phyloP scores from a whole-genome alignment of 37 sponge, comb jelly and placozoan species.

The Halisarca cf. caerulea region DNA sequence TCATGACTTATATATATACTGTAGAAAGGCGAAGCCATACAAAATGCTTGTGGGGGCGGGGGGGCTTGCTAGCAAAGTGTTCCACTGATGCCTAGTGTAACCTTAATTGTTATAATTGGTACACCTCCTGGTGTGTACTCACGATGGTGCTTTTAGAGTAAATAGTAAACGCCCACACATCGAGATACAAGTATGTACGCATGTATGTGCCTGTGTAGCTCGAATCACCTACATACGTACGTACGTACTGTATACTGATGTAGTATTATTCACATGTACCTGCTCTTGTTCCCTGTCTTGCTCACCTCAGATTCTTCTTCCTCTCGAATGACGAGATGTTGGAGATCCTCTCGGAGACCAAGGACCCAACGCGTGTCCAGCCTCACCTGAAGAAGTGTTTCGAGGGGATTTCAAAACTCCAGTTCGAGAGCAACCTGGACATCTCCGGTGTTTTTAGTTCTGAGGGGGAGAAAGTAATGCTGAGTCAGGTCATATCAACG shows the following conservation, averaged over 20 bases:
- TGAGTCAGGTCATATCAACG: conserved; percentile 91
- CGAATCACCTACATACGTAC: not conserved
- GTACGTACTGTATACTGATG: not conserved
- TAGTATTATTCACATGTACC: not conserved
- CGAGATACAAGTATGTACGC: too few species aligned
- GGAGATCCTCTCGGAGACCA: conserved; percentile 99
- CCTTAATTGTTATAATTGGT: too few species aligned
- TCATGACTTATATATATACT: too few species aligned
- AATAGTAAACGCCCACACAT: too few species aligned
- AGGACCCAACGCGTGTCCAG: conserved; percentile 97
- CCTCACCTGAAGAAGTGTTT: conserved; percentile 99
- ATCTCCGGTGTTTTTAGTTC: conserved; percentile 93
- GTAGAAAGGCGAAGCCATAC: too few species aligned
- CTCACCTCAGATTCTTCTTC: conserved; percentile 83
- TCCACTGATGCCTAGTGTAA: too few species aligned
- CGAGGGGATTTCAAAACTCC: conserved; percentile 89
- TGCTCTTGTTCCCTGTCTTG: not conserved
- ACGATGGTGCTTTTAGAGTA: too few species aligned
- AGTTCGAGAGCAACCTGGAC: conserved; percentile 88
- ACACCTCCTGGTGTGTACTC: too few species aligned
- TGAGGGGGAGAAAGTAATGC: conserved; percentile 94
- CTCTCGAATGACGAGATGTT: conserved; percentile 99
- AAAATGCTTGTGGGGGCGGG: too few species aligned
- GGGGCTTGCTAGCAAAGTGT: too few species aligned
- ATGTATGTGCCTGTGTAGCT: conserved; percentile 19